Conservation (phyloP, 1,140 invertebrate species). For the Papilio aristodemus region DNA sequence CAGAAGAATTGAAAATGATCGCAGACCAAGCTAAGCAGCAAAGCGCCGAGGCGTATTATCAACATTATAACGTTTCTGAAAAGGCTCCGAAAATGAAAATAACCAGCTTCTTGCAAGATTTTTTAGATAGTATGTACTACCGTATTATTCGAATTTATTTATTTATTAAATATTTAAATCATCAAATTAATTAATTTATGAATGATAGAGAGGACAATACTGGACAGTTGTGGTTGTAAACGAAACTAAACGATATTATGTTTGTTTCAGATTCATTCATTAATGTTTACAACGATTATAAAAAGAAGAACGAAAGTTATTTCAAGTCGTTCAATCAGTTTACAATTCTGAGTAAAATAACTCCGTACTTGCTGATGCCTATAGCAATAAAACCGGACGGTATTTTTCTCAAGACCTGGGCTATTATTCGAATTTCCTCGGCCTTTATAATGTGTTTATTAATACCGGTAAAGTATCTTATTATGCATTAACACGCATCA, state of each 20-base stretch:
- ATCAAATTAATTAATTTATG: too few relatives aligned
- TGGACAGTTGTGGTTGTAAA: too few relatives aligned
- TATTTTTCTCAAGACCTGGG: constrained; percentile 71
- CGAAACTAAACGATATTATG: background rate
- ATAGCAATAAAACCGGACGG: constrained; percentile 74
- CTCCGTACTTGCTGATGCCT: constrained; percentile 68
- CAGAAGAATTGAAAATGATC: constrained; percentile 56
- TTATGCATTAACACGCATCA: constrained; percentile 12
- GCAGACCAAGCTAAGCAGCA: constrained; percentile 53
- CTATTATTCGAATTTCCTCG: constrained; percentile 57
- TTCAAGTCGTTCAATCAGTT: constrained; percentile 64
- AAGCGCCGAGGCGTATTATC: constrained; percentile 53
- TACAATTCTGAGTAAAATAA: constrained; percentile 58
- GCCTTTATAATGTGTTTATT: constrained; percentile 63
- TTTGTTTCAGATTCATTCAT: constrained; percentile 73
- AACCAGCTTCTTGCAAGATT: constrained; percentile 58
- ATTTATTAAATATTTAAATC: constrained; percentile 18
- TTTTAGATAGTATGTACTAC: constrained; percentile 53
- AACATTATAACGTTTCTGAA: constrained; percentile 51
- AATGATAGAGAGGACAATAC: too few relatives aligned
- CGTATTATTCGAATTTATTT: background rate
- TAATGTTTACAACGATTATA: constrained; percentile 62
- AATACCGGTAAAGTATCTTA: constrained; percentile 56
- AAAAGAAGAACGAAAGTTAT: constrained; percentile 61
- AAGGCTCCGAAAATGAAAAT: constrained; percentile 49